Base-by-base conservation (phyloP, 2,113 vertebrate species). In the Alligator mississippiensis region DNA sequence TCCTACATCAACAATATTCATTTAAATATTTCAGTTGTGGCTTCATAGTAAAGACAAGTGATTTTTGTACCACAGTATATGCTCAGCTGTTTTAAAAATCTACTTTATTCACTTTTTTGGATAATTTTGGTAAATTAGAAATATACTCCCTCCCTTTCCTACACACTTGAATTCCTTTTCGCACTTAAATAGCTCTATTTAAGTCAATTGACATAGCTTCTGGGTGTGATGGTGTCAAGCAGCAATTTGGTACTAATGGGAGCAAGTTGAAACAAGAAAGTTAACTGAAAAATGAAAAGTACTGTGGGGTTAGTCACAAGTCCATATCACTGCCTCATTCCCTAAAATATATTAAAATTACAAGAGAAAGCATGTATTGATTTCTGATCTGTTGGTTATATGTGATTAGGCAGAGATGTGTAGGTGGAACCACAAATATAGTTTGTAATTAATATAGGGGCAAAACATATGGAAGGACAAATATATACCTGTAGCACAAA, bases 371-470 rank as follows among this genome's bases (percentile, higher is more conserved):
- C 11, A 4, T 72, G 64, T 82, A 78, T n/a, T 28, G 1, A 38
- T 89, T 89, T 87, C 4, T 1, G n/a, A 30, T 30, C 0, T 1
- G 0, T 62, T 62, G 64, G 22, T 5, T 78, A 6, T 47, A 1
- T 54, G 6, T 61, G 55, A n/a, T 85, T 22, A 17, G 11, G 18
- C 4, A 68, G 27, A 85, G 85, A 60, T 74, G 25, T 58, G 9
- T 79, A 19, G 68, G 60, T 60, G 3, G 4, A 74, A 85, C n/a
- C 14, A 38, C 80, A 16, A 4, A n/a, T 54, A 58, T 28, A 61
- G 1, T 34, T 70, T 77, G 86, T 25, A n/a, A 3, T 74, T n/a
- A 47, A 8, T 27, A 0, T 72, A 80, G 7, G 12, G 54, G 59
- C 76, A 18, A 83, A 88, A 72, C 11, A 38, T 72, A 38, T 18